A percentile compares a stretch with the other conserved stretches of the same genome.
Conservation (phyloP, 2,113 vertebrate genomes). For the Pleuronectes platessa region DNA sequence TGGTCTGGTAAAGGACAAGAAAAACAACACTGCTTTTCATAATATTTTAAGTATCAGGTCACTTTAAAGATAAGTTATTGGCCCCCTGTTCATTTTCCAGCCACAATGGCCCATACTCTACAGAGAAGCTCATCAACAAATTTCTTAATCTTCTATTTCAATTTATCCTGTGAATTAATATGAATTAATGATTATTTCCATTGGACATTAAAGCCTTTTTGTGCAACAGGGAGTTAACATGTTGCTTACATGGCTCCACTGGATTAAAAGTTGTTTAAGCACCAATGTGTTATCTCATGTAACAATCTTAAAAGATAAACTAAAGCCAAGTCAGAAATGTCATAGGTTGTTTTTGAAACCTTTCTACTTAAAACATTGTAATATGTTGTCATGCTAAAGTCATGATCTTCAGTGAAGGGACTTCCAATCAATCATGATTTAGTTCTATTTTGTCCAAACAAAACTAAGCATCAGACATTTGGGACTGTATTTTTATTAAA, state of each 20-base stretch:
- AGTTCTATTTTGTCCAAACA: no score
- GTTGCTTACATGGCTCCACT: no score
- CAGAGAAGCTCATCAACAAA: neutral
- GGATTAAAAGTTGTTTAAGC: neutral
- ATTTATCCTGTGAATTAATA: neutral
- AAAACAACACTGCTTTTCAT: slow-evolving; percentile 17
- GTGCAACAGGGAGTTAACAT: no score
- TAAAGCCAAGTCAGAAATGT: neutral
- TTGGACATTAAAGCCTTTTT: no score
- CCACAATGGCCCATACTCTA: neutral
- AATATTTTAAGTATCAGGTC: slow-evolving; percentile 28
- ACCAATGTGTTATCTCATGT: no score
- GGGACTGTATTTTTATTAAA: no score
- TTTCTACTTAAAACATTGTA: no score
- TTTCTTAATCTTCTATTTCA: neutral
- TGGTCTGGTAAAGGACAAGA: slow-evolving; percentile 2
- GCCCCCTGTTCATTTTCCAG: slow-evolving; percentile 31
- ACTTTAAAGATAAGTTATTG: slow-evolving; percentile 17
- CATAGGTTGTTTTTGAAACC: no score
- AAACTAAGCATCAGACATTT: no score
- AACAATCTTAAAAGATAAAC: neutral
- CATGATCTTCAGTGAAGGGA: no score
- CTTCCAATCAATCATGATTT: no score
- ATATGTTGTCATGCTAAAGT: no score
- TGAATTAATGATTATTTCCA: neutral